phyloP scores from a whole-genome alignment of 2,888 invertebrate genomes.

The Pseudeuparius sepicola region DNA sequence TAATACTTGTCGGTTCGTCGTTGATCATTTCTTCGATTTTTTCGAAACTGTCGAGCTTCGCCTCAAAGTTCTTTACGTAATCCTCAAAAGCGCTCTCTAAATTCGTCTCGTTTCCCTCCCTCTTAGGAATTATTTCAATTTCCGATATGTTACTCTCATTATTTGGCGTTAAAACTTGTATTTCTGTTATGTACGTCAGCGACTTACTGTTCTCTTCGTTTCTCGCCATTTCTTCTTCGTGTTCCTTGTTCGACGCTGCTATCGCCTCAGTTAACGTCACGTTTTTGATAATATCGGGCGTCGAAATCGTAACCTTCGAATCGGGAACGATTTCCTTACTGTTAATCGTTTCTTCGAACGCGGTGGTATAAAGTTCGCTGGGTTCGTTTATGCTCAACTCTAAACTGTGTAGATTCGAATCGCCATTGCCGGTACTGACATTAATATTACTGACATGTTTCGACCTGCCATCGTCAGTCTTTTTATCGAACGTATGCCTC shows the following conservation, averaged over 20 bases:
- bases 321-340: conserved; percentile 22
- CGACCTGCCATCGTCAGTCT: conserved; percentile 27
- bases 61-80: conserved; percentile 34
- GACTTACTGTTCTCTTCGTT: conserved; percentile 30
- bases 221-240: not conserved
- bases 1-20: conserved; percentile 22
- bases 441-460: conserved; percentile 28
- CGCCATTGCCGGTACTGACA: conserved; percentile 25
- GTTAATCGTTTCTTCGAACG: conserved; percentile 39
- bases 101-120: conserved; percentile 38
- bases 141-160: conserved; percentile 30
- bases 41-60: conserved; percentile 29
- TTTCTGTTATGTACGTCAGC: conserved; percentile 61
- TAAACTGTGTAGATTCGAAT: conserved; percentile 29
- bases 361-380: conserved; percentile 38
- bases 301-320: conserved; percentile 40
- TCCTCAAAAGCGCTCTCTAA: conserved; percentile 35
- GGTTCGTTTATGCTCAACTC: conserved; percentile 31
- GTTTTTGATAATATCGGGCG: conserved; percentile 39
- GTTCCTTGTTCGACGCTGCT: conserved; percentile 31
- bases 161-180: conserved; percentile 54
- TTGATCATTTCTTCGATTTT: conserved; percentile 25
- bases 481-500: conserved; percentile 49
- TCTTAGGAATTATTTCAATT: conserved; percentile 36
- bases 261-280: conserved; percentile 34